Base-by-base conservation (phyloP, 2,113 vertebrate species). In the Hippocampus mohnikei region DNA sequence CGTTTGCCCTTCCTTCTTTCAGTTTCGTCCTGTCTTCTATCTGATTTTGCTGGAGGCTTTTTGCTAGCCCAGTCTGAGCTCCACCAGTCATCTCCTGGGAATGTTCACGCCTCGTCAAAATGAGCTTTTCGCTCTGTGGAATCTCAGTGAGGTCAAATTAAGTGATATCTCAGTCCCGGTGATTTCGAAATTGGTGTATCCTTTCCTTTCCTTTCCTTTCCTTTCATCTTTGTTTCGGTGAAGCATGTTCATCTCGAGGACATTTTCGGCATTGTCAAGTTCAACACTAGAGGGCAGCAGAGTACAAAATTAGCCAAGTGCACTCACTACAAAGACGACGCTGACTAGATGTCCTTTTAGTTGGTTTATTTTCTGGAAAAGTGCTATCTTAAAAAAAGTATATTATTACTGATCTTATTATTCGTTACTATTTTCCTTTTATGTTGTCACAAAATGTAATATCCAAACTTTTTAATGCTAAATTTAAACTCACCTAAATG, bases 261-360 rank as follows among this genome's bases (percentile, higher is more conserved):
- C 21, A 33, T 46, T 64, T 25, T 18, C 67, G 15, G 40, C 16
- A 53, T 3, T 58, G 33, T 48, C 5, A 7, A 12, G 52, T 56
- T 15, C n/a, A 72, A 6, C 91, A 88, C 85, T 74, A 87, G 91
- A 85, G 85, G 87, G 90, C 85, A 81, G 78, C 76, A 90, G 55
- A 88, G 62, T 25, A 27, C 63, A 46, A 25, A 60, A 11, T 8
- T 11, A 18, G 58, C 16, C 7, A 60, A 60, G 25, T 29, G 27
- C 61, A 12, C 18, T 42, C 37, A 63, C 8, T 6, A 42, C 2
- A 3, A 23, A 25, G 33, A 62, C 3, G 41, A 63, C 10, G 21
- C 12, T 11, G 20, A 41, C 15, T 0, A 33, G 33, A 23, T 23
- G 5, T 1, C 40, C 1, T 8, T 10, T 40, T 21, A 2, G 2